These are phyloP conservation scores for Thereva nobilitata DNA, from an alignment of 2,888 invertebrate genomes.

Conservation along the genomic window DNA sequence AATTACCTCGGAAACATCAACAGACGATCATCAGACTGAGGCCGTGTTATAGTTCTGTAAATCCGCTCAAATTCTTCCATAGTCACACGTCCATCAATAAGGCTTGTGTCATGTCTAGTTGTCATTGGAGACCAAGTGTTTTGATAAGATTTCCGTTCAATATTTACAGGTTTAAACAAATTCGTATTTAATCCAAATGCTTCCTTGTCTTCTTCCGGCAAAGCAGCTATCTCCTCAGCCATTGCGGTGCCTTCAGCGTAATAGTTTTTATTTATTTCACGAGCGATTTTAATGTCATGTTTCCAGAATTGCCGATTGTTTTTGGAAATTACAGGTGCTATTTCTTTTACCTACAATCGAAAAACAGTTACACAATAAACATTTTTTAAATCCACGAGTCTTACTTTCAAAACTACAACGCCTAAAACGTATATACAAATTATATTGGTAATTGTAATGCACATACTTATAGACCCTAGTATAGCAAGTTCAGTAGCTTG, in stretches of 20 bases:
- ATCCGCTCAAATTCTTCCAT: slow-evolving; percentile 50
- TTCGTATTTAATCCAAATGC: slow-evolving; percentile 46
- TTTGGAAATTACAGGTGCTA: slow-evolving; percentile 62
- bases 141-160: slow-evolving; percentile 48
- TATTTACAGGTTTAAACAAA: slow-evolving; percentile 45
- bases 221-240: slow-evolving; percentile 52
- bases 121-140: slow-evolving; percentile 55
- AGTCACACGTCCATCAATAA: slow-evolving; percentile 45
- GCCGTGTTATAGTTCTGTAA: slow-evolving; percentile 45
- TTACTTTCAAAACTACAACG: slow-evolving; percentile 70
- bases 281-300: slow-evolving; percentile 65
- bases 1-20: too few relatives aligned
- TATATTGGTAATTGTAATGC: slow-evolving; percentile 74
- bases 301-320: slow-evolving; percentile 65
- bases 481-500: slow-evolving; percentile 66
- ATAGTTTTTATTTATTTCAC: slow-evolving; percentile 62
- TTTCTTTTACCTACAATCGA: slow-evolving; percentile 63
- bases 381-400: not conserved
- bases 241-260: slow-evolving; percentile 52
- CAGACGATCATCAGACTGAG: too few relatives aligned
- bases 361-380: not conserved
- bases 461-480: slow-evolving; percentile 70
- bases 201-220: slow-evolving; percentile 48
- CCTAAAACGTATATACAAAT: slow-evolving; percentile 73
- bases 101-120: slow-evolving; percentile 40